Base-by-base conservation (phyloP, 2,888 invertebrate genomes). In the Acronicta alni region DNA sequence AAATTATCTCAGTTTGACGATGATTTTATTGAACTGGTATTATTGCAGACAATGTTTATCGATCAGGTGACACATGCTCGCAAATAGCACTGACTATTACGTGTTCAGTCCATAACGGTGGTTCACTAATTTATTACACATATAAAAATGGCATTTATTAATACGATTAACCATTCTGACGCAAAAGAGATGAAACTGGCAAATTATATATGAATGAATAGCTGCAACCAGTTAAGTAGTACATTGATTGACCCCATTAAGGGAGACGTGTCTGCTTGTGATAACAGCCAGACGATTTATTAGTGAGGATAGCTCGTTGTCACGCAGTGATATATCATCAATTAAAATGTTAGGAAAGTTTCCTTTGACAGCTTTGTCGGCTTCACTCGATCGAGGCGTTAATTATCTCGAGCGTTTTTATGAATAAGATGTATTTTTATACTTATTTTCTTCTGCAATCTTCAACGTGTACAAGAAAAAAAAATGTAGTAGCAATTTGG, bases 251-350 rank as follows among this genome's bases (percentile, higher is more conserved):
- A 70, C 75, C 75, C 47, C 39, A 64, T 60, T 72, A 45, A 8
- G 12, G 17, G 57, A 77, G 75, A 64, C 64, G 14, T 42, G 76
- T 75, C 78, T 76, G 51, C 23, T 12, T 3, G 14, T 43, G 75
- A 76, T 76, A 72, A 77, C 30, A 15, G 0, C 37, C 16, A 54
- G 70, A 73, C 67, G 53, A 74, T 73, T 67, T 77, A 74, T 54
- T 53, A 48, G 45, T 43, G 16, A 63, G 23, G 14, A 14, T 12
- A 35, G 20, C 47, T 42, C n/a, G 43, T 41, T 72, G 73, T 59
- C 48, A 39, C 42, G 43, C 45, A 39, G 58, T 52, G 42, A 58
- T 16, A 39, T 49, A 44, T 38, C 52, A 56, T 57, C 16, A 51
- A 60, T 60, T 41, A 47, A 37, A 56, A 16, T 17, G 16, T 43